Percentiles rank a stretch among this genome's conserved stretches.
These are phyloP conservation scores for Pipistrellus nathusii DNA, from an alignment of 2,797 vertebrate genomes.

Conservation along the genomic window DNA sequence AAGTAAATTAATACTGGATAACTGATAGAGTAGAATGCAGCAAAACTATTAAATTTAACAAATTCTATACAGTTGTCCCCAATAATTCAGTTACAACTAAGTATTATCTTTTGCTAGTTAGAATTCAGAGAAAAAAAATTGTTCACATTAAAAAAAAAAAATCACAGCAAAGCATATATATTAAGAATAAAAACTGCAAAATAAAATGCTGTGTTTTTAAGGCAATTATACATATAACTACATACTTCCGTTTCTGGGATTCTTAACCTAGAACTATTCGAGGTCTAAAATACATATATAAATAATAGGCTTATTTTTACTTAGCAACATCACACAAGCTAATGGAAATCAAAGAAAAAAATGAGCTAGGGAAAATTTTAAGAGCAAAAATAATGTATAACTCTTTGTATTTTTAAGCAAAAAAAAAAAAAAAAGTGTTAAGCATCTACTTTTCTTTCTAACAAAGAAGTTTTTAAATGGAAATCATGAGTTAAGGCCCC, in stretches of 20 bases:
- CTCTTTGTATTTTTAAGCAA: constrained; percentile 7
- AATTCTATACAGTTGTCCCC: not conserved
- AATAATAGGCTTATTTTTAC: constrained; percentile 3
- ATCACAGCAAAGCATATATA: not conserved
- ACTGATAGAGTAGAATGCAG: not conserved
- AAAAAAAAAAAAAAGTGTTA: not conserved
- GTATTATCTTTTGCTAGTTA: not conserved
- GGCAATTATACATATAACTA: not conserved
- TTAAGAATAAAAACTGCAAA: constrained; percentile 27
- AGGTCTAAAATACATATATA: not conserved
- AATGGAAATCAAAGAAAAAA: not conserved
- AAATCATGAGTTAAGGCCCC: not conserved
- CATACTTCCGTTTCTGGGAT: not conserved
- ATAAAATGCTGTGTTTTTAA: constrained; percentile 12
- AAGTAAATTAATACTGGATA: constrained; percentile 60
- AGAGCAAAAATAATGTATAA: not conserved
- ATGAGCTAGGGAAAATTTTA: not conserved
- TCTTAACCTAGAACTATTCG: not conserved
- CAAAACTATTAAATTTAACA: constrained; percentile 48
- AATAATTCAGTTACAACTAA: constrained; percentile 47
- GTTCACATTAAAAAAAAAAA: not conserved
- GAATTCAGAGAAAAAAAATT: constrained; percentile 17
- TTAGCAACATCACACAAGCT: not conserved
- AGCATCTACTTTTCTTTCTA: not conserved
- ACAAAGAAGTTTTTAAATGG: constrained; percentile 17